These are phyloP conservation scores for Caenorhabditis tropicalis DNA, from an alignment of 1,140 invertebrate species.

Conservation along the genomic window DNA sequence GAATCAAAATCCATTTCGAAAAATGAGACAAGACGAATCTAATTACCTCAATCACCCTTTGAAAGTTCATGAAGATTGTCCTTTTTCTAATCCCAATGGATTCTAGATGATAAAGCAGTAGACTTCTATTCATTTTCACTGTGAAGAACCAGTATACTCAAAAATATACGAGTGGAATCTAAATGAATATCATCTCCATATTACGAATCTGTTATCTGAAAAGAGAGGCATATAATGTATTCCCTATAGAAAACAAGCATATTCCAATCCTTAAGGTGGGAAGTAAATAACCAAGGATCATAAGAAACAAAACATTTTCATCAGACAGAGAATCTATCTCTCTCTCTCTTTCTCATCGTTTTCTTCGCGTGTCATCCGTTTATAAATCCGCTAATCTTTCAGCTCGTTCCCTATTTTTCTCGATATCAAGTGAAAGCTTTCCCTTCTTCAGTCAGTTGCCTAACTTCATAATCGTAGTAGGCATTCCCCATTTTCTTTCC, in stretches of 20 bases:
- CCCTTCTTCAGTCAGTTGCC: neutral
- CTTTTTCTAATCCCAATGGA: no score
- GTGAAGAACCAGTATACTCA: no score
- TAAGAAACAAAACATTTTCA: neutral
- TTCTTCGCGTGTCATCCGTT: slow-evolving; percentile 32
- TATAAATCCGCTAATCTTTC: slow-evolving; percentile 37
- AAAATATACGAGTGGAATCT: no score
- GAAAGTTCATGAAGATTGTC: no score
- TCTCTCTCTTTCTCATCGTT: neutral
- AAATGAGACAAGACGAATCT: no score
- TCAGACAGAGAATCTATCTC: neutral
- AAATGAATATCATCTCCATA: no score
- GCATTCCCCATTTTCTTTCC: neutral
- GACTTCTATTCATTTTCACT: no score
- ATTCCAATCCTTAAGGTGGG: neutral
- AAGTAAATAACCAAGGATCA: neutral
- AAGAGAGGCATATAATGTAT: neutral
- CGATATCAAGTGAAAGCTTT: neutral
- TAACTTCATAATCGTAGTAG: slow-evolving; percentile 15
- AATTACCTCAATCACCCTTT: no score
- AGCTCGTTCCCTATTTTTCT: slow-evolving; percentile 2
- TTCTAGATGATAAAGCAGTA: no score
- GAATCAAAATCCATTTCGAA: no score
- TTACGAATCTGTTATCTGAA: neutral
- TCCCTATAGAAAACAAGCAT: neutral